phyloP scores from a whole-genome alignment of 2,888 invertebrate species.

The Teleogryllus oceanicus region DNA sequence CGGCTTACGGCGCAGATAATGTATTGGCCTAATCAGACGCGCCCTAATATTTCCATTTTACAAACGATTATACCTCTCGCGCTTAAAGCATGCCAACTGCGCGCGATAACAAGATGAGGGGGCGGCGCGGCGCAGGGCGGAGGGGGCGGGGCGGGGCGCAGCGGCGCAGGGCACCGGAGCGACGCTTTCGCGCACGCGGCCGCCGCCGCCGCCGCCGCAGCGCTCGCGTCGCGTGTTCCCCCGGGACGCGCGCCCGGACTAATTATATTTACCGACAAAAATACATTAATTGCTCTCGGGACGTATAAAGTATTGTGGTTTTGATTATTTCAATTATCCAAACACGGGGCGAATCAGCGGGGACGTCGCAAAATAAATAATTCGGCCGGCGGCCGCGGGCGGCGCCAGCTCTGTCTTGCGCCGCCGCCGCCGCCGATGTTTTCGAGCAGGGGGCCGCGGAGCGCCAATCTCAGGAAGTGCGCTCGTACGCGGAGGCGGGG shows the following conservation, averaged over 20 bases:
- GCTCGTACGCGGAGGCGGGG: constrained; percentile 25
- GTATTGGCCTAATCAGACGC: constrained; percentile 35
- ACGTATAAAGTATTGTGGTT: constrained; percentile 18
- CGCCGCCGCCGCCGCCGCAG: background rate
- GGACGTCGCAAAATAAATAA: constrained; percentile 18
- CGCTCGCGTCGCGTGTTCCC: background rate
- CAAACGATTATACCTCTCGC: constrained; percentile 26
- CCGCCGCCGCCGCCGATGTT: constrained; percentile 25
- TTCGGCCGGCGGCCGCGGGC: background rate
- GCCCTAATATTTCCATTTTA: constrained; percentile 26
- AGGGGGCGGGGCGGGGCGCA: background rate
- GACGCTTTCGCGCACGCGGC: background rate
- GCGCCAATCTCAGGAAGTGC: constrained; percentile 36
- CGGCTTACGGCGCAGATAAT: constrained; percentile 36
- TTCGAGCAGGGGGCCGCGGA: constrained; percentile 25
- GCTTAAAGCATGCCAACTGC: constrained; percentile 20
- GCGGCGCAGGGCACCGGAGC: background rate
- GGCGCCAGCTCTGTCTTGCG: background rate
- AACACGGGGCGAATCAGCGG: constrained; percentile 1
- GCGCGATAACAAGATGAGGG: background rate
- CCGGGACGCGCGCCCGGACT: constrained; percentile 1
- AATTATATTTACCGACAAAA: background rate
- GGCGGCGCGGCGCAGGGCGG: background rate
- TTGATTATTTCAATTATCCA: constrained; percentile 18
- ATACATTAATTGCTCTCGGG: constrained; percentile 18